Conservation (phyloP, 2,113 vertebrate genomes). For the Saguinus imperator region DNA sequence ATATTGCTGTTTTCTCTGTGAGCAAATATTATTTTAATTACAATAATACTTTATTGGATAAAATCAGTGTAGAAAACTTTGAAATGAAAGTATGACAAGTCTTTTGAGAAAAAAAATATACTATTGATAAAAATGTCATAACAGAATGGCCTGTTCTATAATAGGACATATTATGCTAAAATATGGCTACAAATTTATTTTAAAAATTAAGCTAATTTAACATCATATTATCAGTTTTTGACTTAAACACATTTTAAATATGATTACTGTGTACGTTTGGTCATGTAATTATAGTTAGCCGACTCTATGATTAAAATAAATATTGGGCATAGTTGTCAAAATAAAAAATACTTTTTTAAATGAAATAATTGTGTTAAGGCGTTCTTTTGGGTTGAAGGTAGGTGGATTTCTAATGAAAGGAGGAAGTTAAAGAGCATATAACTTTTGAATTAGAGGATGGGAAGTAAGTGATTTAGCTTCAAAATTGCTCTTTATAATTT, state of each 20-base stretch:
- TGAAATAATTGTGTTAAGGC: not conserved
- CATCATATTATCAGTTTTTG: not conserved
- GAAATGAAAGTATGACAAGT: not conserved
- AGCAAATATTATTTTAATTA: not conserved
- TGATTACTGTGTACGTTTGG: not conserved
- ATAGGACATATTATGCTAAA: not conserved
- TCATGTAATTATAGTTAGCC: not conserved
- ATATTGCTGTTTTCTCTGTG: not conserved
- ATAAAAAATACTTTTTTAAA: slow-evolving; percentile 17
- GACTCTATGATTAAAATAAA: not conserved
- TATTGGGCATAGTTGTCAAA: not conserved
- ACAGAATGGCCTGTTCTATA: not conserved
- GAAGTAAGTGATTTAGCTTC: not conserved
- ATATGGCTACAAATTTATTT: not conserved
- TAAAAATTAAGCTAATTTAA: not conserved
- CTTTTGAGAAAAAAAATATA: not conserved
- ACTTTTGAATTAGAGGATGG: not conserved
- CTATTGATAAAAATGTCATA: not conserved
- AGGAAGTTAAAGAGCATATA: not conserved
- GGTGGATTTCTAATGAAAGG: not conserved
- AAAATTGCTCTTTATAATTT: slow-evolving; percentile 5
- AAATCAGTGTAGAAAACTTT: not conserved
- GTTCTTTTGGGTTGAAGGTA: not conserved
- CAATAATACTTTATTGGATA: not conserved
- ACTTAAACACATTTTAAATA: not conserved